A percentile compares a stretch with the other conserved stretches of the same genome.
phyloP scores from a whole-genome alignment of 2,113 vertebrate genomes.

The Pungitius pungitius region DNA sequence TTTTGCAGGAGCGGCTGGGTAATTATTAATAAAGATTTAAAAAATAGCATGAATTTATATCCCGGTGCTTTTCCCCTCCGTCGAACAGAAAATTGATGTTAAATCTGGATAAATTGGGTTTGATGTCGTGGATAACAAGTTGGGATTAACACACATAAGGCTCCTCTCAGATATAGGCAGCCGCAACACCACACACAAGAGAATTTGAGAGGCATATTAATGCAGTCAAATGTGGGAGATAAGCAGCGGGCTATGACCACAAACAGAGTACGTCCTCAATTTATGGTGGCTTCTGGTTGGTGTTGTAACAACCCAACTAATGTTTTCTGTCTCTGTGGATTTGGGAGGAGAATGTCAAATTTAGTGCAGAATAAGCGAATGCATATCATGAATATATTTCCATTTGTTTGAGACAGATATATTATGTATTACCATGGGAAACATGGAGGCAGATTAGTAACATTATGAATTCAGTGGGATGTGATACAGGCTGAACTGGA shows the following conservation, averaged over 20 bases:
- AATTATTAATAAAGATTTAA: conserved; percentile 56
- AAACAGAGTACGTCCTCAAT: conserved; percentile 47
- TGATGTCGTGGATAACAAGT: conserved; percentile 74
- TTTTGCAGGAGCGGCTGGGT: conserved; percentile 42
- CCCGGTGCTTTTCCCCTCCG: conserved; percentile 67
- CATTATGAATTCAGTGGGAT: conserved; percentile 33
- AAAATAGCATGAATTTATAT: conserved; percentile 56
- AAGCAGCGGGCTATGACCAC: conserved; percentile 61
- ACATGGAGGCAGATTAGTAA: conserved; percentile 44
- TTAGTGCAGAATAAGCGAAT: conserved; percentile 54
- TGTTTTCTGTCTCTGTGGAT: conserved; percentile 40
- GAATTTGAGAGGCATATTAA: conserved; percentile 69
- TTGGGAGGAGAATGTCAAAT: conserved; percentile 46
- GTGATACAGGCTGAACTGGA: conserved; percentile 18
- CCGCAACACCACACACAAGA: conserved; percentile 32
- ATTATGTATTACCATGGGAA: conserved; percentile 48
- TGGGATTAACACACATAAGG: conserved; percentile 67
- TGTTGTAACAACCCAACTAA: conserved; percentile 34
- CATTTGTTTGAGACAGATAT: conserved; percentile 56
- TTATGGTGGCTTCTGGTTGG: conserved; percentile 31
- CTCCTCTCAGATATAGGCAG: conserved; percentile 40
- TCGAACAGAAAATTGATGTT: conserved; percentile 67
- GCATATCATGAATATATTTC: conserved; percentile 66
- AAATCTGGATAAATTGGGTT: conserved; percentile 74
- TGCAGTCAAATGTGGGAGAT: conserved; percentile 64